Base-by-base conservation (phyloP, 2,113 vertebrate species). In the Chaenocephalus aceratus region DNA sequence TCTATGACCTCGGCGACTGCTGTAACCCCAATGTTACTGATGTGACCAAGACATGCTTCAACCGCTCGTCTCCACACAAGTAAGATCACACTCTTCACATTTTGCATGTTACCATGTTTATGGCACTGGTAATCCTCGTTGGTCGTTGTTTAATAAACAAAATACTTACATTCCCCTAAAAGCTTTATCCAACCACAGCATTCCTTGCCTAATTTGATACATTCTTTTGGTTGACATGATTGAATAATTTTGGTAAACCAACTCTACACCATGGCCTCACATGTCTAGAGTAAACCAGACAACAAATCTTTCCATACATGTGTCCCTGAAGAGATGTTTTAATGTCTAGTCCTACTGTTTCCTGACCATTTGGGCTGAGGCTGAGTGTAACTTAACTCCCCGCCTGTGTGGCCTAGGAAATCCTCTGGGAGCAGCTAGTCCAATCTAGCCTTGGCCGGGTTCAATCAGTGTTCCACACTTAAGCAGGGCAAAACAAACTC, bases 11-110 rank as follows among this genome's bases (percentile, higher is more conserved):
- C 0, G 97, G 98, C 3, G 98, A 99, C 76, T 99, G 98, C 94
- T 99, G 98, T 86, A 96, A 99, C 87, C 97, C 98, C 0, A 96
- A 96, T 46, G 95, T 98, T 90, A 99, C 98, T 0, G 97, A 99
- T n/a, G 98, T 99, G 93, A 98, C 98, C 84, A 97, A 97, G 94
- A 99, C 98, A 0, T 99, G 98, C 93, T 99, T 99, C 91, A 97
- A 99, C 80, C 97, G 97, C 0, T 95, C 97, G 56, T 99, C 97
- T 82, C 96, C 95, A 21, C 89, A 98, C 96, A 99, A 97, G 98
- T 99, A 97, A 95, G 93, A 56, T 13, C 34, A 41, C 48, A 67
- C n/a, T 72, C 12, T 70, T 79, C 15, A 53, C 9, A 71, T 62
- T 75, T 67, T 34, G 44, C 45, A 63, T 62, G 49, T 60, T 51